Percentiles rank a stretch among this genome's conserved stretches.
Conservation (phyloP, 2,113 vertebrate genomes). For the Aplodontia rufa region DNA sequence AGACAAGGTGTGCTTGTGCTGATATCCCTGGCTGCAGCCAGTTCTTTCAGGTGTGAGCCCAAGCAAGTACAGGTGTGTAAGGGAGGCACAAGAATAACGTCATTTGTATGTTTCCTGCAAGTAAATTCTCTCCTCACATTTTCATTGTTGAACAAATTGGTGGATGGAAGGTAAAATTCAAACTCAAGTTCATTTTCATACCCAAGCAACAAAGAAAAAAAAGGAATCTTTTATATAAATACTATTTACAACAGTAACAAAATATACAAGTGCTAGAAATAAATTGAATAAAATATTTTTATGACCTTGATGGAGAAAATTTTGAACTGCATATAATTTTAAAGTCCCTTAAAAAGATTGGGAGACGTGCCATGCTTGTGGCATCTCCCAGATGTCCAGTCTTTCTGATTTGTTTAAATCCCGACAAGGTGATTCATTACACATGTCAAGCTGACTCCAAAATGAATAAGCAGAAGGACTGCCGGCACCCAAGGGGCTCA, state of each 20-base stretch:
- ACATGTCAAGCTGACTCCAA: not conserved
- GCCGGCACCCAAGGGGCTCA: not conserved
- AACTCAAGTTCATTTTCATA: constrained; percentile 32
- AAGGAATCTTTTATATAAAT: not conserved
- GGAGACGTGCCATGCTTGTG: not conserved
- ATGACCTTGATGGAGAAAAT: not conserved
- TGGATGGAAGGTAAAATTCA: not conserved
- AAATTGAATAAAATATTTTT: not conserved
- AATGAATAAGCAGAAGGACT: not conserved
- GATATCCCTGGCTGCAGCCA: not conserved
- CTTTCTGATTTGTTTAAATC: not conserved
- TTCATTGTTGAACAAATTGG: not conserved
- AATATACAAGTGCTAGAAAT: not conserved
- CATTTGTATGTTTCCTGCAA: not conserved
- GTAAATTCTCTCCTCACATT: not conserved
- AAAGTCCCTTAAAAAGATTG: not conserved
- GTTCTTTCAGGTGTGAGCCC: not conserved
- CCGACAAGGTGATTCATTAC: not conserved
- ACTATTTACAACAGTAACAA: not conserved
- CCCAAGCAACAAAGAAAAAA: not conserved
- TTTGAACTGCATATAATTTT: not conserved
- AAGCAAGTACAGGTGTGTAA: not conserved
- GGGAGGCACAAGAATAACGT: not conserved
- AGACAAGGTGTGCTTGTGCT: not conserved
- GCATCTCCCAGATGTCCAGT: not conserved